phyloP scores from a whole-genome alignment of 2,113 vertebrate genomes.

The Halichoeres trimaculatus region DNA sequence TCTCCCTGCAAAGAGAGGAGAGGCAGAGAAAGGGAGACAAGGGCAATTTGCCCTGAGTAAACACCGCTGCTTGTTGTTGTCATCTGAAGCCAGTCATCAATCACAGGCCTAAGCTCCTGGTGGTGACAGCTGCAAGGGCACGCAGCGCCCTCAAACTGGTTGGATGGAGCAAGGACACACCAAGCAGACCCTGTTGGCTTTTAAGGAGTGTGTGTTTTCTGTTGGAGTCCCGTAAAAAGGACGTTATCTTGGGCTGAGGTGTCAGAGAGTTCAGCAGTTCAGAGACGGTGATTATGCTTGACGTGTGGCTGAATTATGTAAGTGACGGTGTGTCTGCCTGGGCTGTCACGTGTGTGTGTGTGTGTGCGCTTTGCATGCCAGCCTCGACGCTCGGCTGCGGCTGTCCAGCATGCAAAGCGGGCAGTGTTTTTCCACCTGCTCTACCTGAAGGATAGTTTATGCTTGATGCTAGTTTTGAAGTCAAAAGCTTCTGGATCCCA shows the following conservation, averaged over 20 bases:
- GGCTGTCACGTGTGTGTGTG: background rate
- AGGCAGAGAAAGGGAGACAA: constrained; percentile 56
- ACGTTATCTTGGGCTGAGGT: background rate
- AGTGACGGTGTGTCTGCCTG: background rate
- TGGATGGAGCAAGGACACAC: constrained; percentile 38
- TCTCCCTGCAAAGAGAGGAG: constrained; percentile 48
- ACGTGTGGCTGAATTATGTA: constrained; percentile 8
- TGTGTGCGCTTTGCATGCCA: constrained; percentile 48
- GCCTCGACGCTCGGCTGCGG: constrained; percentile 1
- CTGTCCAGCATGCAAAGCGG: constrained; percentile 50
- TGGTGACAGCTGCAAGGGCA: constrained; percentile 73
- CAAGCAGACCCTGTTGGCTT: constrained; percentile 8
- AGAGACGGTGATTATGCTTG: background rate
- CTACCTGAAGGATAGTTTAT: too few relatives aligned
- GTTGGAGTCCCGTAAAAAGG: constrained; percentile 8
- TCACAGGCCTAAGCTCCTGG: constrained; percentile 61
- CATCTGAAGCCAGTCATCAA: constrained; percentile 73
- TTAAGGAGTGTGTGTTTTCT: constrained; percentile 16
- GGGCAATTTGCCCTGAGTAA: constrained; percentile 80
- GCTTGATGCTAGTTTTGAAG: too few relatives aligned
- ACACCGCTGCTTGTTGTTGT: constrained; percentile 73
- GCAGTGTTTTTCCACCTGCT: constrained; percentile 43
- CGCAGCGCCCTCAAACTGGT: constrained; percentile 23
- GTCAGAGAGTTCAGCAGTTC: background rate
- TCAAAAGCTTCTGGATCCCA: too few relatives aligned